These are phyloP conservation scores for Drosophila pseudotalamancana DNA, from an alignment of 2,888 invertebrate genomes.

Conservation along the genomic window DNA sequence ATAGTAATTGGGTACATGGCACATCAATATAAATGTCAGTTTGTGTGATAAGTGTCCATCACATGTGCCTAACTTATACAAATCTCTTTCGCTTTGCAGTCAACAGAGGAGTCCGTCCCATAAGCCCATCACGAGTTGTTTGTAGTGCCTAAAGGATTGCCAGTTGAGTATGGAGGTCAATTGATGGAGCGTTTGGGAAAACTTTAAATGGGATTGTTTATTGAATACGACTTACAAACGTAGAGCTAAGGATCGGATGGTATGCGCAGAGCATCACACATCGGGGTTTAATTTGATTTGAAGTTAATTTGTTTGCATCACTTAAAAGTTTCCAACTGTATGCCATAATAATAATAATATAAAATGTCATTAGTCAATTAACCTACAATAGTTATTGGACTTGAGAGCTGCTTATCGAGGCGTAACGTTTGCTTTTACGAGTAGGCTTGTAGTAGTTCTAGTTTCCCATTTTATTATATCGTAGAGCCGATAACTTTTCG, in stretches of 20 bases:
- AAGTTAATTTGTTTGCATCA: no score
- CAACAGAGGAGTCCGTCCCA: slow-evolving; percentile 5
- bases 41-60: slow-evolving; percentile 55
- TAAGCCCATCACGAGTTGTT: not conserved
- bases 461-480: slow-evolving; percentile 27
- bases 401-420: not conserved
- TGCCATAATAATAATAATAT: no score
- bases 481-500: slow-evolving; percentile 31
- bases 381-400: slow-evolving; percentile 5
- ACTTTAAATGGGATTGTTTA: not conserved
- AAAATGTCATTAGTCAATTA: not conserved
- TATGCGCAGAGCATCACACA: no score
- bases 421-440: slow-evolving; percentile 1
- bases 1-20: slow-evolving; percentile 49
- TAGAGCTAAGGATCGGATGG: not conserved
- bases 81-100: slow-evolving; percentile 25
- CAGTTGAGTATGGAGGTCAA: slow-evolving; percentile 8
- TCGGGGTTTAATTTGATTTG: no score
- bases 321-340: no score
- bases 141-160: slow-evolving; percentile 19
- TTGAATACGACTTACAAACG: not conserved
- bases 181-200: slow-evolving; percentile 20
- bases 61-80: slow-evolving; percentile 23
- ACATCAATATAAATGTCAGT: slow-evolving; percentile 70
- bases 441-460: slow-evolving; percentile 7